Conservation (phyloP, 2,797 vertebrate genomes). For the Danio albolineatus region DNA sequence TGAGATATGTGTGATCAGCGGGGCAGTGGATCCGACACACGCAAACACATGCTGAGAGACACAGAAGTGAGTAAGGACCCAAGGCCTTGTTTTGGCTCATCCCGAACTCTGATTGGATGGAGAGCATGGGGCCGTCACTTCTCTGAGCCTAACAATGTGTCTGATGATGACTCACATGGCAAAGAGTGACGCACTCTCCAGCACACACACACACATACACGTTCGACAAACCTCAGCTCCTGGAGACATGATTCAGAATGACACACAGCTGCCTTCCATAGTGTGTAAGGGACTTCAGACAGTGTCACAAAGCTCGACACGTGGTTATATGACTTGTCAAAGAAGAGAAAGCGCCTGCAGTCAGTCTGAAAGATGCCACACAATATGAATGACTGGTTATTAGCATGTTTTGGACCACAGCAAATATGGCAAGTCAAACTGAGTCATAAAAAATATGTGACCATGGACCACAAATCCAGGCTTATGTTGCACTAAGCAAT, state of each 20-base stretch:
- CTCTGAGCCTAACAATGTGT: constrained; percentile 63
- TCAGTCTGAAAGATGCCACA: not conserved
- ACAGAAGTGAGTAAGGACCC: constrained; percentile 53
- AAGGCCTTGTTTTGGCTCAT: constrained; percentile 52
- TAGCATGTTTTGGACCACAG: constrained; percentile 36
- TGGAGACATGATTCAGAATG: not conserved
- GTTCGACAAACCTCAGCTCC: constrained; percentile 15
- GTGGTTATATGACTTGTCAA: constrained; percentile 3
- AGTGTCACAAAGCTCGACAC: not conserved
- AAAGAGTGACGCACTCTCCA: constrained; percentile 70
- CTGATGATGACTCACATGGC: constrained; percentile 74
- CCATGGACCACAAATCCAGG: too few relatives aligned
- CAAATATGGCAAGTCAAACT: constrained; percentile 24
- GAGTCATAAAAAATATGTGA: too few relatives aligned
- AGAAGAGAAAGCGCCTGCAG: not conserved
- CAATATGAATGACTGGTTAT: constrained; percentile 1
- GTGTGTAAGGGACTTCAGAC: not conserved
- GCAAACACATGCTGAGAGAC: constrained; percentile 51
- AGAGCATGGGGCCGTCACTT: constrained; percentile 60
- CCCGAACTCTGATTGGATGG: constrained; percentile 37
- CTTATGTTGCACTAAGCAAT: too few relatives aligned
- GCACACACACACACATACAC: constrained; percentile 44
- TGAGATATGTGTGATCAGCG: constrained; percentile 5
- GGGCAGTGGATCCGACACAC: constrained; percentile 24
- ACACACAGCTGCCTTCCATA: constrained; percentile 12